A percentile compares a stretch with the other conserved stretches of the same genome.
Evolutionary conservation across 92 coral and sea anemone species (phyloP).

Genomic region (Umimayanthus chanpuru): DNA sequence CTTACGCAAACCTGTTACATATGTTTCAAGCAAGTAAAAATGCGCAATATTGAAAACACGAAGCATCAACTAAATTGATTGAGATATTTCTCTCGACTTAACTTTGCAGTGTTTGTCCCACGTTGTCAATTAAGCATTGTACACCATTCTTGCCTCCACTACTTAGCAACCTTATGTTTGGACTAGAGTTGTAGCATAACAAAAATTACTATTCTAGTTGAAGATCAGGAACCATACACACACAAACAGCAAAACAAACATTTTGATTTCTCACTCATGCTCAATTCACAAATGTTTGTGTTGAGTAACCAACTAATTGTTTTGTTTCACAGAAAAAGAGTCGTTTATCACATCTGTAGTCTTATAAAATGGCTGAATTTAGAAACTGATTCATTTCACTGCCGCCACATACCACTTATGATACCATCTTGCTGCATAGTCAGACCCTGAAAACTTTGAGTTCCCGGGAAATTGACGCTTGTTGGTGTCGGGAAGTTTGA

Average conservation of each 20-base stretch:
- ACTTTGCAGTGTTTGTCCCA: background rate
- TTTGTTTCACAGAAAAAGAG: background rate
- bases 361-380: background rate
- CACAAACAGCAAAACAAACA: constrained; percentile 16
- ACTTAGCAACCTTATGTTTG: background rate
- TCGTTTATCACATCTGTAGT: background rate
- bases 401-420: constrained; percentile 28
- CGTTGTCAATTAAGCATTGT: too few species aligned
- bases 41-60: background rate
- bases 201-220: background rate
- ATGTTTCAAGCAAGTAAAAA: background rate
- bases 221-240: background rate
- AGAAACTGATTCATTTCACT: background rate
- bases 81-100: too few species aligned
- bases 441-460: constrained; percentile 22
- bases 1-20: background rate
- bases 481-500: constrained; percentile 38
- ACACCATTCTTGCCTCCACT: background rate
- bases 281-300: background rate
- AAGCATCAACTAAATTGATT: too few species aligned
- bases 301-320: background rate
- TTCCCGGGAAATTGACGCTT: constrained; percentile 33
- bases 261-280: background rate
- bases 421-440: constrained; percentile 30
- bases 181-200: too few species aligned